Percentiles rank a stretch among this genome's conserved stretches.
These are phyloP conservation scores for Alectura lathami DNA, from an alignment of 2,113 vertebrate species.

Conservation along the genomic window DNA sequence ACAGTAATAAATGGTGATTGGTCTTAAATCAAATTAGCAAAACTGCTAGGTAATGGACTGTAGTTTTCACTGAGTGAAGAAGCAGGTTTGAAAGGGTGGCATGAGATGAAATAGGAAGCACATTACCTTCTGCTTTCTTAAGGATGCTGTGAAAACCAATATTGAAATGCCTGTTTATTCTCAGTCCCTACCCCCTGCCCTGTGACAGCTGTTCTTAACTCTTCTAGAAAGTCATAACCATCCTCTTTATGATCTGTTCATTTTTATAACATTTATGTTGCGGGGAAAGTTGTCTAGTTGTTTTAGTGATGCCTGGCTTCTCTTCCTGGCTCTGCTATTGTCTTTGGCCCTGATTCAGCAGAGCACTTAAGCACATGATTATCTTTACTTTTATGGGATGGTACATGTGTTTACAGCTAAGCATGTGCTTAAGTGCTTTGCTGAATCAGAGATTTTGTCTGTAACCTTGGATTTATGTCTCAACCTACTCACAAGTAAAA, in stretches of 20 bases:
- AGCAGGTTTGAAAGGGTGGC: not conserved
- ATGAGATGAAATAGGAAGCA: constrained; percentile 13
- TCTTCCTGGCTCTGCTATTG: constrained; percentile 67
- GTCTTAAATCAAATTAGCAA: constrained; percentile 38
- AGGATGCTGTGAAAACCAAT: constrained; percentile 68
- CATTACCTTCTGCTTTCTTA: constrained; percentile 67
- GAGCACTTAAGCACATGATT: constrained; percentile 71
- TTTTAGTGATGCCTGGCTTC: constrained; percentile 69
- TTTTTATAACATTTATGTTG: constrained; percentile 54
- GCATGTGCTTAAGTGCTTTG: constrained; percentile 71
- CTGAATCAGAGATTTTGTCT: constrained; percentile 71
- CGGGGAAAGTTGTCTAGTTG: constrained; percentile 60
- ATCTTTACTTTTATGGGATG: constrained; percentile 72
- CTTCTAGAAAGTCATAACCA: constrained; percentile 66
- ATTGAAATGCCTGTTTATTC: constrained; percentile 54
- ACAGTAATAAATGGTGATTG: constrained; percentile 2
- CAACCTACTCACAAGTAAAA: constrained; percentile 53
- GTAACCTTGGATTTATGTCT: constrained; percentile 67
- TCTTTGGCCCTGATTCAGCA: constrained; percentile 73
- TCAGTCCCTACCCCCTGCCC: constrained; percentile 52
- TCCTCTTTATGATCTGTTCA: constrained; percentile 65
- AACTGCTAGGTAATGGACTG: not conserved
- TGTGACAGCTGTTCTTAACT: constrained; percentile 74
- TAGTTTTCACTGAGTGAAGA: constrained; percentile 11
- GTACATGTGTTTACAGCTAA: constrained; percentile 73